A percentile compares a stretch with the other conserved stretches of the same genome.
Evolutionary conservation across 2,888 invertebrate genomes (phyloP).

Genomic region (Leptogaster cylindrica): DNA sequence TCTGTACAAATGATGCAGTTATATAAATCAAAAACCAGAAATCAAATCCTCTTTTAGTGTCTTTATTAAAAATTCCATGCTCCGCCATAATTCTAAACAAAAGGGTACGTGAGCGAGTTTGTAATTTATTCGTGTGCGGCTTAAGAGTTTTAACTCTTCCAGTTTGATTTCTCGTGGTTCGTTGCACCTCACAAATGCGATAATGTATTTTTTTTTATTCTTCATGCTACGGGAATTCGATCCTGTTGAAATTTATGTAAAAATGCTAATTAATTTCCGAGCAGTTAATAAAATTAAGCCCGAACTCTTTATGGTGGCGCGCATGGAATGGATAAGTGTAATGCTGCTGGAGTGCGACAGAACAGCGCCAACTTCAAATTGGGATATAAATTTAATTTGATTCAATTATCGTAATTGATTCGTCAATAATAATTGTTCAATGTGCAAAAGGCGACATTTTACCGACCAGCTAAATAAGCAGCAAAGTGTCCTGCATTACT

Average conservation of each 20-base stretch:
- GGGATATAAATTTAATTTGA: conserved; percentile 26
- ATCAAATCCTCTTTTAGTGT: too few relatives aligned
- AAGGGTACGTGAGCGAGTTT: too few relatives aligned
- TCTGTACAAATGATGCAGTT: too few relatives aligned
- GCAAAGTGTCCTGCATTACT: neutral
- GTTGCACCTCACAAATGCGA: too few relatives aligned
- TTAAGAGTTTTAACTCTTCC: too few relatives aligned
- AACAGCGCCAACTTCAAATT: neutral
- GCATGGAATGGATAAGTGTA: neutral
- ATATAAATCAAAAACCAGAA: too few relatives aligned
- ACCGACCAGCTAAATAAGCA: neutral
- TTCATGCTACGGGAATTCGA: too few relatives aligned
- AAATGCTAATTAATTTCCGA: neutral
- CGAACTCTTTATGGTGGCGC: neutral
- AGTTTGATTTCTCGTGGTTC: too few relatives aligned
- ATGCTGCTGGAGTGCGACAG: neutral
- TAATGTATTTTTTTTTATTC: too few relatives aligned
- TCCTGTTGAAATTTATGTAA: neutral
- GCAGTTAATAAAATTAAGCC: conserved; percentile 14
- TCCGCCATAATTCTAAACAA: too few relatives aligned
- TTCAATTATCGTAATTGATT: conserved; percentile 26
- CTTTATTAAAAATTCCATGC: too few relatives aligned
- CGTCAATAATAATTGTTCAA: conserved; percentile 8
- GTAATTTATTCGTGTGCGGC: too few relatives aligned
- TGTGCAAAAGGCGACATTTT: neutral